phyloP scores from a whole-genome alignment of 2,888 invertebrate species.

The Dryobota labecula region DNA sequence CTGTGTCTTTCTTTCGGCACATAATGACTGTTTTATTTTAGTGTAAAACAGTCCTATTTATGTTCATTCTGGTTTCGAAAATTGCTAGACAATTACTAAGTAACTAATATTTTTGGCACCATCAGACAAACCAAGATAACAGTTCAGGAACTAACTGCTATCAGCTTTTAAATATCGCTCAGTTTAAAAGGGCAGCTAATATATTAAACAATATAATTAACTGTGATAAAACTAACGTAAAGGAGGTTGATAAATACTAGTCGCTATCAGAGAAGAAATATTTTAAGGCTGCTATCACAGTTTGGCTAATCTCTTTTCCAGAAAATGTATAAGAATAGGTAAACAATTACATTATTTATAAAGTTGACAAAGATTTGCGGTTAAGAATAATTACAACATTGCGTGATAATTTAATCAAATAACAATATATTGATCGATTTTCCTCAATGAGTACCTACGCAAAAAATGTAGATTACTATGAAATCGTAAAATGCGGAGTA shows the following conservation, averaged over 20 bases:
- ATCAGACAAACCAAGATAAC: slow-evolving; percentile 35
- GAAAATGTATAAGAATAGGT: not conserved
- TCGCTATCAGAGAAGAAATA: slow-evolving; percentile 38
- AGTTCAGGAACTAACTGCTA: slow-evolving; percentile 45
- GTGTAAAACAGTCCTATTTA: too few relatives aligned
- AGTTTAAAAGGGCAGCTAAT: slow-evolving; percentile 37
- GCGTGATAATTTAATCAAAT: slow-evolving; percentile 1
- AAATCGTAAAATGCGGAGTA: slow-evolving; percentile 28
- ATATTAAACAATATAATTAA: slow-evolving; percentile 43
- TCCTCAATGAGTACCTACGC: slow-evolving; percentile 8
- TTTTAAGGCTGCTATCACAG: slow-evolving; percentile 17
- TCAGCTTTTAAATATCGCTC: slow-evolving; percentile 32
- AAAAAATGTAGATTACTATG: slow-evolving; percentile 8
- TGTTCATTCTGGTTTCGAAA: slow-evolving; percentile 2
- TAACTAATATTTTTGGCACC: slow-evolving; percentile 14
- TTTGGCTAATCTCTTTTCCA: slow-evolving; percentile 32
- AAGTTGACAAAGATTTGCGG: not conserved
- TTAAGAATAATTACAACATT: not conserved
- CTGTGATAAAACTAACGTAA: slow-evolving; percentile 36
- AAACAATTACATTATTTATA: slow-evolving; percentile 17
- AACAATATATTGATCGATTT: slow-evolving; percentile 29
- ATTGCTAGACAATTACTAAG: slow-evolving; percentile 1
- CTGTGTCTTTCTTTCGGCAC: too few relatives aligned
- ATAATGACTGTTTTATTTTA: too few relatives aligned
- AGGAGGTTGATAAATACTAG: slow-evolving; percentile 25